These are phyloP conservation scores for Octodonta nipae DNA, from an alignment of 2,888 invertebrate genomes.

Conservation along the genomic window DNA sequence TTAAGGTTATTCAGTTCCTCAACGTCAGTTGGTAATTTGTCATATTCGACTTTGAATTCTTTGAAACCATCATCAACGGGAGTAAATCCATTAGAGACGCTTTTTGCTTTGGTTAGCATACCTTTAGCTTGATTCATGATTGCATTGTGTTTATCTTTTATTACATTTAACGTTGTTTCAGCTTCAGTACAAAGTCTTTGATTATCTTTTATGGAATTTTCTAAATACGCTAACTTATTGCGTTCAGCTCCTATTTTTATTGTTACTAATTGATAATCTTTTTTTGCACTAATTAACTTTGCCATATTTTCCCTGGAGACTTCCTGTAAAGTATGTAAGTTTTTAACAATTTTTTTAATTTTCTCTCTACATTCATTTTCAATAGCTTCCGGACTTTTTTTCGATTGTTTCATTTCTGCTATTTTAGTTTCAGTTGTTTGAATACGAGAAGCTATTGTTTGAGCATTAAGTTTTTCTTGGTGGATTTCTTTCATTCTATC, in stretches of 20 bases:
- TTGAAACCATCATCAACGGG: slow-evolving; percentile 44
- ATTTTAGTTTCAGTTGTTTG: slow-evolving; percentile 14
- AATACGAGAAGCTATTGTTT: slow-evolving; percentile 17
- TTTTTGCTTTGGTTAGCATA: slow-evolving; percentile 42
- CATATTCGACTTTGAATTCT: slow-evolving; percentile 40
- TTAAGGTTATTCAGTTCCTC: slow-evolving; percentile 42
- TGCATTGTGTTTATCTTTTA: slow-evolving; percentile 25
- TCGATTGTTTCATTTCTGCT: slow-evolving; percentile 16
- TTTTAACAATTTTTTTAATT: not conserved
- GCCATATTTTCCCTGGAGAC: no score
- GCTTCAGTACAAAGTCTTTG: slow-evolving; percentile 24
- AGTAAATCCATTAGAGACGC: slow-evolving; percentile 41
- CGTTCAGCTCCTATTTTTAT: slow-evolving; percentile 19
- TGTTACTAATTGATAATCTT: no score
- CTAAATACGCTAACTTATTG: slow-evolving; percentile 22
- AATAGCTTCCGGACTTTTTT: slow-evolving; percentile 21
- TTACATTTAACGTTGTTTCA: slow-evolving; percentile 26
- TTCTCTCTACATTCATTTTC: slow-evolving; percentile 22
- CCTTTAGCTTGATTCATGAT: slow-evolving; percentile 36
- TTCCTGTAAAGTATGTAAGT: not conserved
- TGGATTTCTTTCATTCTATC: slow-evolving; percentile 1
- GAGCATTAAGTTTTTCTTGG: slow-evolving; percentile 14
- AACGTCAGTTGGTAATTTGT: slow-evolving; percentile 40
- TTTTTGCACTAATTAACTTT: no score
- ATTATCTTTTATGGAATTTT: slow-evolving; percentile 28